Conservation (phyloP, 2,888 invertebrate species). For the Acleris emargana region DNA sequence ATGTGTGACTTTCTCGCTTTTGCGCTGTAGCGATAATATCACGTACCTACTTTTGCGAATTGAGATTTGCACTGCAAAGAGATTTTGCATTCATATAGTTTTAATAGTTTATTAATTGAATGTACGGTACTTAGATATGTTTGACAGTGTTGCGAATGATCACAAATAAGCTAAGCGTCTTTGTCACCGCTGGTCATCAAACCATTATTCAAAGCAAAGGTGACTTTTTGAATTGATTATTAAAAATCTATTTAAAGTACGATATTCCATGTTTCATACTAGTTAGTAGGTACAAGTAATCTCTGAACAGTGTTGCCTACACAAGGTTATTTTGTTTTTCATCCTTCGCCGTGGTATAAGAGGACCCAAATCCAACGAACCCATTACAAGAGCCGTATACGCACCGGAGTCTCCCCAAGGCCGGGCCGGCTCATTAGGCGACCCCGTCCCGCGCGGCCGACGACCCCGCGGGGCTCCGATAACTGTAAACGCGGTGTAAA, state of each 20-base stretch:
- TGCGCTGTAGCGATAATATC: background rate
- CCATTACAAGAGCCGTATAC: constrained; percentile 15
- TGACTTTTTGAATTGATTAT: too few species aligned
- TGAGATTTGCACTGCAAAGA: constrained; percentile 4
- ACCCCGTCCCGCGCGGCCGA: constrained; percentile 42
- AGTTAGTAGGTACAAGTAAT: too few species aligned
- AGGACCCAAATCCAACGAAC: constrained; percentile 6
- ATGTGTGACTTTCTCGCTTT: background rate
- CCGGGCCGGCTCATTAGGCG: constrained; percentile 43
- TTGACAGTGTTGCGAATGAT: background rate
- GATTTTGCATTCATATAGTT: background rate
- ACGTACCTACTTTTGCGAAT: background rate
- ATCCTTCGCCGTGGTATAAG: background rate
- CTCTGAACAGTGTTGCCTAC: too few species aligned
- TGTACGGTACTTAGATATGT: too few species aligned
- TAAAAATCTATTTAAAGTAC: too few species aligned
- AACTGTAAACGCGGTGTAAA: constrained; percentile 42
- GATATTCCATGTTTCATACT: too few species aligned
- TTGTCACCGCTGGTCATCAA: too few species aligned
- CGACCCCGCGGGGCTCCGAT: constrained; percentile 47
- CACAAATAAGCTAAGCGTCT: background rate
- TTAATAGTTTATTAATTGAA: background rate
- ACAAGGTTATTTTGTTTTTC: background rate
- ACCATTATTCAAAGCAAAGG: too few species aligned
- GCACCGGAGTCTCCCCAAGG: constrained; percentile 46